Evolutionary conservation across 2,113 vertebrate genomes (phyloP).

Genomic region (Eira barbara): DNA sequence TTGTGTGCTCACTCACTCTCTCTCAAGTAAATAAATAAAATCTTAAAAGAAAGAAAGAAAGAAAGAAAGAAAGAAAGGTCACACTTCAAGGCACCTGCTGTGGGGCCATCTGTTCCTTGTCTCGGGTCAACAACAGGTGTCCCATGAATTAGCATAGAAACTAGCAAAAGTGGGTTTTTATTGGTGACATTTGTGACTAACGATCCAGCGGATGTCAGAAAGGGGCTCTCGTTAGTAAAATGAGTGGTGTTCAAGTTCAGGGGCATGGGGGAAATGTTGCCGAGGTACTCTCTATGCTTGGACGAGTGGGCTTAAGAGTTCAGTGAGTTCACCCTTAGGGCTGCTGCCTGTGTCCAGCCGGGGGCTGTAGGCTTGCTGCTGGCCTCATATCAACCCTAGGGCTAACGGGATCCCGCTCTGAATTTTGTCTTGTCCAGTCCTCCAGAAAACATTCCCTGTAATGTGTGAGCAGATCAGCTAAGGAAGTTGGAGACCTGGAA

Average conservation of each 20-base stretch:
- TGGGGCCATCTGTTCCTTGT: not conserved
- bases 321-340: not conserved
- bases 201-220: not conserved
- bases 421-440: not conserved
- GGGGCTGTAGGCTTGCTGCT: accelerated
- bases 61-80: not conserved
- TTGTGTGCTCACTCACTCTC: not conserved
- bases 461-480: not conserved
- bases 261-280: not conserved
- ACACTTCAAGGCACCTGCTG: not conserved
- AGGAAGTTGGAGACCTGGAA: not conserved
- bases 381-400: not conserved
- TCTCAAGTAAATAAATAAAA: not conserved
- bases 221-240: not conserved
- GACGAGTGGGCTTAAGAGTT: not conserved
- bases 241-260: not conserved
- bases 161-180: not conserved
- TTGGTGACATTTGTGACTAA: not conserved
- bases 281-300: not conserved
- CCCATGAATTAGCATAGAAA: not conserved
- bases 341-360: not conserved
- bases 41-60: too few relatives aligned
- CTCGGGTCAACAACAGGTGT: not conserved
- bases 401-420: not conserved
- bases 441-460: not conserved